Base-by-base conservation (phyloP, 2,888 invertebrate genomes). In the Neoascia interrupta region DNA sequence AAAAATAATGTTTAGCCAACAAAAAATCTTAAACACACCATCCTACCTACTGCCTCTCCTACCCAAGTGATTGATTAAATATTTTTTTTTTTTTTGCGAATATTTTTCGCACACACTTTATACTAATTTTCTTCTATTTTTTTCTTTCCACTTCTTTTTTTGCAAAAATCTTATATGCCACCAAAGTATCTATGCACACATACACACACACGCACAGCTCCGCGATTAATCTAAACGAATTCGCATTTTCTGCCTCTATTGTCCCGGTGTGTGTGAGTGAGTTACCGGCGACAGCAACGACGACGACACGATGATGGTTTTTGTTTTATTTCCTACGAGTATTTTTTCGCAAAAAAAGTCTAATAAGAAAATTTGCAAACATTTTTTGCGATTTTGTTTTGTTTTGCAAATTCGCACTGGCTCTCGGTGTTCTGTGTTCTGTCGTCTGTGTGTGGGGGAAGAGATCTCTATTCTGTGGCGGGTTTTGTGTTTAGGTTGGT, bases 21-120 rank as follows among this genome's bases (percentile, higher is more conserved):
- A 31, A 31, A 31, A n/a, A n/a, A 31, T 31, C 58, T 70, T 63
- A 56, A 37, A 43, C 28, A 61, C 49, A 69, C 63, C 53, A 60
- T 26, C 8, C 31, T 31, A n/a, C 31, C 8, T n/a, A 63, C 70
- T 58, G 61, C 61, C 41, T 54, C 60, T 53, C 51, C 58, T 39
- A 45, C 49, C 64, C 18, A 34, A 60, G 72, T 66, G 79, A 73
- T 79, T 79, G 73, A 73, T 73, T 43, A 66, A 73, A 72, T 36
- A n/a, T 61, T 28, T 51, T 68, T 64, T 64, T 61, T 34, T 53
- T 28, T 45, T 26, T 58, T 58, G 61, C 60, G 53, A 79, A 83
- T 81, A 75, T 72, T 76, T 69, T 76, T 70, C 56, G 75, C 70
- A 75, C 64, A 70, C 75, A 70, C 60, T 81, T 60, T 66, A 64